A percentile compares a stretch with the other conserved stretches of the same genome.
phyloP scores from a whole-genome alignment of 2,888 invertebrate genomes.

The Agrilus biguttatus region DNA sequence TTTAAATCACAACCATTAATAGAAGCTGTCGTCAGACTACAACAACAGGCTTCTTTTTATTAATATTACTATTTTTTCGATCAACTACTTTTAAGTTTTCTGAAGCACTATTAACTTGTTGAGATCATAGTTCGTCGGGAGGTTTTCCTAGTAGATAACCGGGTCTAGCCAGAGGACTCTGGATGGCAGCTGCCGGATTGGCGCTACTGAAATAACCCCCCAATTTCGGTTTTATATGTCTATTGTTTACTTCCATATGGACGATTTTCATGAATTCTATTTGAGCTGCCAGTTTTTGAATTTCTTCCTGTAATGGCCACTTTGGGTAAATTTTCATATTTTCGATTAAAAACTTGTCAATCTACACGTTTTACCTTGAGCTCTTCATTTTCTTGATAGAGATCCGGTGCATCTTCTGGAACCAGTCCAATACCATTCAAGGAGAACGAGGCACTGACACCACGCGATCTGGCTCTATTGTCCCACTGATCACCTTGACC shows the following conservation, averaged over 20 bases:
- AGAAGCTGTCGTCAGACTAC: no score
- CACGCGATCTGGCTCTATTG: conserved; percentile 66
- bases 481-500: conserved; percentile 88
- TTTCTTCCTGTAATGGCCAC: conserved; percentile 56
- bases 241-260: conserved; percentile 85
- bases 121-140: conserved; percentile 23
- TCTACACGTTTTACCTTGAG: conserved; percentile 50
- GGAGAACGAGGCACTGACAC: conserved; percentile 73
- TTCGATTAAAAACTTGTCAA: background rate
- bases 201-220: conserved; percentile 66
- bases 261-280: conserved; percentile 91
- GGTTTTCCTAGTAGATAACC: conserved; percentile 22
- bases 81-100: no score
- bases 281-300: conserved; percentile 80
- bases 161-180: conserved; percentile 25
- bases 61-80: no score
- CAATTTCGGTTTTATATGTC: conserved; percentile 70
- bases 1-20: no score
- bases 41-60: no score
- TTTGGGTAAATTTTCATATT: background rate
- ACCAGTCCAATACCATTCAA: conserved; percentile 75
- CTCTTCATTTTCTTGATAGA: conserved; percentile 83
- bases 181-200: conserved; percentile 29
- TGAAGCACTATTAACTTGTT: conserved; percentile 7
- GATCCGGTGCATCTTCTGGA: conserved; percentile 71